Percentiles rank a stretch among this genome's conserved stretches.
phyloP scores from a whole-genome alignment of 2,113 vertebrate genomes.

The Marmota monax region DNA sequence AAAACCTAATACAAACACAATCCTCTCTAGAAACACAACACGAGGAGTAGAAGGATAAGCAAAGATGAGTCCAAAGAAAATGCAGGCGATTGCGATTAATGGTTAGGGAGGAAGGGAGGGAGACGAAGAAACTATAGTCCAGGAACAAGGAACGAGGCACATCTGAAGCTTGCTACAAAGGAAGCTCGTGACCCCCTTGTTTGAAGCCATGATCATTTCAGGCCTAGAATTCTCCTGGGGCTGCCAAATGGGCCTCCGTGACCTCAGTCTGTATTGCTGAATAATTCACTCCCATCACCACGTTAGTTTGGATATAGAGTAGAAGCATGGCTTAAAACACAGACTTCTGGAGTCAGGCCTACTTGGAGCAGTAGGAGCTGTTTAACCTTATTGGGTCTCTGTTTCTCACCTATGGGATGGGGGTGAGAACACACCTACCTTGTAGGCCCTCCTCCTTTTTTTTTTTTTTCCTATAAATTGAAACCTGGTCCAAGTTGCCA shows the following conservation, averaged over 20 bases:
- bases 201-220: background rate
- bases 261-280: background rate
- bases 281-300: background rate
- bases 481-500: background rate
- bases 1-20: conserved; percentile 77
- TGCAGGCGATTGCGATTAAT: background rate
- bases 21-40: conserved; percentile 73
- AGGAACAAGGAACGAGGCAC: background rate
- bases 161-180: background rate
- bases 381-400: background rate
- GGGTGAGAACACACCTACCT: background rate
- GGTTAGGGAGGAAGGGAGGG: background rate
- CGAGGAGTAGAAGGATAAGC: conserved; percentile 66
- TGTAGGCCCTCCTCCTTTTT: too few species aligned
- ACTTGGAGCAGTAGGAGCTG: background rate
- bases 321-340: background rate
- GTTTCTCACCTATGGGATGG: background rate
- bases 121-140: background rate
- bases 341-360: background rate
- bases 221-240: background rate
- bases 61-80: conserved; percentile 74
- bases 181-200: background rate
- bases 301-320: background rate
- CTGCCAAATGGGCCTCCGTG: background rate
- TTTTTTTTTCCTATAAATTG: background rate